These are phyloP conservation scores for Eurystomus gularis DNA, from an alignment of 2,113 vertebrate genomes.

Conservation along the genomic window DNA sequence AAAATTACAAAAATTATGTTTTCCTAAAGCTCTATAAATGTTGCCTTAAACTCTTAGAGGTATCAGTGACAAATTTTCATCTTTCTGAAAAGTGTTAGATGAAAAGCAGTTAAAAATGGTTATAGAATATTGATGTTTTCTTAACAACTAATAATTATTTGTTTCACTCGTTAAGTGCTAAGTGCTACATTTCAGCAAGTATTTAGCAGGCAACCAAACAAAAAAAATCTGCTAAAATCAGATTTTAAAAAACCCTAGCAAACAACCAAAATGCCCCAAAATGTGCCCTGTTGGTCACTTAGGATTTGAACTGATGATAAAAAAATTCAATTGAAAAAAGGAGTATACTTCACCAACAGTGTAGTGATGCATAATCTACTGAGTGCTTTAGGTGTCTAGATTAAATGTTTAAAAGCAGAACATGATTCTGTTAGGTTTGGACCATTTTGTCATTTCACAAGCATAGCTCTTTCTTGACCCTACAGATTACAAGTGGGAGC, in stretches of 20 bases:
- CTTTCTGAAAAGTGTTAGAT: background rate
- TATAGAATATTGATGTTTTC: background rate
- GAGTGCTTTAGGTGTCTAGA: background rate
- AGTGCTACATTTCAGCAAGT: background rate
- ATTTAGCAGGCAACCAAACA: background rate
- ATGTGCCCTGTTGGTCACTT: background rate
- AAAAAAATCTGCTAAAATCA: background rate
- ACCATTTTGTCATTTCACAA: background rate
- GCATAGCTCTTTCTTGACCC: background rate
- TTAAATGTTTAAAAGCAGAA: background rate
- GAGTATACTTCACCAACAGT: background rate
- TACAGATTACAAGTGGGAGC: background rate
- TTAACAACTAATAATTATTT: background rate
- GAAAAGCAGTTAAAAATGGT: background rate
- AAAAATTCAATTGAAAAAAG: background rate
- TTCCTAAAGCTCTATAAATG: background rate
- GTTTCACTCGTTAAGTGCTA: background rate
- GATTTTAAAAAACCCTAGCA: accelerated
- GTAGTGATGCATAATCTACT: background rate
- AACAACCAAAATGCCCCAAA: accelerated
- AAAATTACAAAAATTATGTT: background rate
- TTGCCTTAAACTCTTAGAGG: background rate
- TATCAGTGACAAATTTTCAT: background rate
- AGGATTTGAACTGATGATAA: background rate
- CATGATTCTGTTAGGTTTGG: background rate